Conservation (phyloP, 2,888 invertebrate genomes). For the Tiphia femorata region DNA sequence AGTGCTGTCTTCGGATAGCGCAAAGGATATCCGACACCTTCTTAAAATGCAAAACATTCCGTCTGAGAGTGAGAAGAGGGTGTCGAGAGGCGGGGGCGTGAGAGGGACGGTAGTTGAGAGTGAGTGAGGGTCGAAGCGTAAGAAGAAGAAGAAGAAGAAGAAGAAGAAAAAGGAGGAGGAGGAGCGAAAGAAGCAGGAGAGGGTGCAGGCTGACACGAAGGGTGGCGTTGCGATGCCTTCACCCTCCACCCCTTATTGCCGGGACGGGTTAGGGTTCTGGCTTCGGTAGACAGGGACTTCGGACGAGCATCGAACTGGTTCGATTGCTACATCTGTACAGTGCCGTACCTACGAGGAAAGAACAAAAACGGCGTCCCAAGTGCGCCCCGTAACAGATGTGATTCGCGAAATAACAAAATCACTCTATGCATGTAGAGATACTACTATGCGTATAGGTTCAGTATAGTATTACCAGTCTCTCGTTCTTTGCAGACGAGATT, state of each 20-base stretch:
- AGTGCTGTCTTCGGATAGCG: slow-evolving; percentile 51
- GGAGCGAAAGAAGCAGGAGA: slow-evolving; percentile 22
- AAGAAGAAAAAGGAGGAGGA: slow-evolving; percentile 20
- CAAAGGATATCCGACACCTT: slow-evolving; percentile 62
- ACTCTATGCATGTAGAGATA: too few species aligned
- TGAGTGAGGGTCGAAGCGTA: slow-evolving; percentile 11
- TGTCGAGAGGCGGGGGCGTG: slow-evolving; percentile 11
- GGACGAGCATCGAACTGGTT: not conserved
- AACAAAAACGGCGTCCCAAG: too few species aligned
- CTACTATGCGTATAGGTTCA: too few species aligned
- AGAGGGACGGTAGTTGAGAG: slow-evolving; percentile 11
- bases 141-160: slow-evolving; percentile 25
- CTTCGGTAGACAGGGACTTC: slow-evolving; percentile 36
- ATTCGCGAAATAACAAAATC: too few species aligned
- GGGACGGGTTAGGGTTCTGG: slow-evolving; percentile 48
- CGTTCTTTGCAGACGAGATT: too few species aligned
- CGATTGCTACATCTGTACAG: too few species aligned
- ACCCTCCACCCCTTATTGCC: slow-evolving; percentile 51
- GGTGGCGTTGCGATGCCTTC: slow-evolving; percentile 35
- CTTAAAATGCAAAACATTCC: slow-evolving; percentile 68
- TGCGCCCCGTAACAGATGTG: too few species aligned
- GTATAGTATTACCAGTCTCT: too few species aligned
- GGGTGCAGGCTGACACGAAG: slow-evolving; percentile 28
- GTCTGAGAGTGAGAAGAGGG: slow-evolving; percentile 46
- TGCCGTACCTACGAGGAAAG: too few species aligned